Conservation (phyloP, 2,888 invertebrate genomes). For the Sepiola atlantica region DNA sequence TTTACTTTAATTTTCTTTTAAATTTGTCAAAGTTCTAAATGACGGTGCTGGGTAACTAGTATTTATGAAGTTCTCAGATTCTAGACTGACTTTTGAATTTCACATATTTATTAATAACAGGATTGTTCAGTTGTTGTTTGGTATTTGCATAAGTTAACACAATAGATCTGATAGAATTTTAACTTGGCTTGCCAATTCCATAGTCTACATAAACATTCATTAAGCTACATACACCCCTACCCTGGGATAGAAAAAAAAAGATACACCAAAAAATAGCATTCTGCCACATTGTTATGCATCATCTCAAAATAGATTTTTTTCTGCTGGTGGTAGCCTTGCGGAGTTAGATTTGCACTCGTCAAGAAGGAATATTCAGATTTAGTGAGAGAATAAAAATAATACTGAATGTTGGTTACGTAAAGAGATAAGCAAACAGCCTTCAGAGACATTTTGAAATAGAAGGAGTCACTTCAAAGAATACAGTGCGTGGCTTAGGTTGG, state of each 20-base stretch:
- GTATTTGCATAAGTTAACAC: too few species aligned
- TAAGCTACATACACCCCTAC: too few species aligned
- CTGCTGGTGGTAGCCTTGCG: neutral
- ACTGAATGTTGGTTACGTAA: neutral
- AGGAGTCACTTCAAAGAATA: slow-evolving; percentile 18
- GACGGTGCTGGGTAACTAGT: too few species aligned
- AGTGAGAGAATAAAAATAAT: neutral
- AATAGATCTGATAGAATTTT: too few species aligned
- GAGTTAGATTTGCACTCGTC: neutral
- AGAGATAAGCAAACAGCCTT: neutral
- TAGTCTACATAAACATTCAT: too few species aligned
- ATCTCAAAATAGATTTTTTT: neutral
- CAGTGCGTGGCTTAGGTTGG: neutral
- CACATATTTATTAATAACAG: too few species aligned
- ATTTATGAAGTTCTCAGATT: too few species aligned
- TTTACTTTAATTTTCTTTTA: too few species aligned
- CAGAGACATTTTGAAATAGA: neutral
- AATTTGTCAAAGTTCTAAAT: too few species aligned
- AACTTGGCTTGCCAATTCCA: too few species aligned
- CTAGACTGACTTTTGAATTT: too few species aligned
- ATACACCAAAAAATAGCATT: neutral
- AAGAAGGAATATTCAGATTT: neutral
- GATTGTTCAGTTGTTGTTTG: too few species aligned
- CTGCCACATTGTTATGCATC: neutral
- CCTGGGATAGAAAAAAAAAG: neutral